These are phyloP conservation scores for Sinocyclocheilus anshuiensis DNA, from an alignment of 2,113 vertebrate species.

Conservation along the genomic window DNA sequence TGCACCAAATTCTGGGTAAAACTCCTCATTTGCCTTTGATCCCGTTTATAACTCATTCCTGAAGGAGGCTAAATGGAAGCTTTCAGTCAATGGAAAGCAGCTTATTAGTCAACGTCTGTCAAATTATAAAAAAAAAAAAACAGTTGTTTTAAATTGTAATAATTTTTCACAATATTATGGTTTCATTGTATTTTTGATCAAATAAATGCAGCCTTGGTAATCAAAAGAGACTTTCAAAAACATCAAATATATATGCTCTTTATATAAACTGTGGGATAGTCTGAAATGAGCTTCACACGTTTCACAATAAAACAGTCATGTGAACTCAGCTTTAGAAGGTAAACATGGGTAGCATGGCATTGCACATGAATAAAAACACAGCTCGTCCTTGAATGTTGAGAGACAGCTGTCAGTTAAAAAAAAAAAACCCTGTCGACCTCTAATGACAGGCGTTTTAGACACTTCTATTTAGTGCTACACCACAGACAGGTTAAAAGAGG, in stretches of 20 bases:
- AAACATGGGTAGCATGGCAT: background rate
- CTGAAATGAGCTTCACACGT: background rate
- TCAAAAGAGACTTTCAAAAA: too few species aligned
- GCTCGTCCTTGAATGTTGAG: background rate
- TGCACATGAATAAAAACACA: background rate
- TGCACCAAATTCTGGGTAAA: background rate
- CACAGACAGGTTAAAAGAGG: conserved; percentile 13
- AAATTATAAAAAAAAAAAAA: too few species aligned
- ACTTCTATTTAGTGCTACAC: background rate
- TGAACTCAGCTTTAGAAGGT: background rate
- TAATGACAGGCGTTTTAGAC: background rate
- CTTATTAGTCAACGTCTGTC: too few species aligned
- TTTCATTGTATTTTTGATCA: background rate
- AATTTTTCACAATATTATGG: background rate
- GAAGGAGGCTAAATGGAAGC: too few species aligned
- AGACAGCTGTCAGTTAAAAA: conserved; percentile 1
- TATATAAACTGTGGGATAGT: background rate
- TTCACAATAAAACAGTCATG: background rate
- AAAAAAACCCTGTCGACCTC: background rate
- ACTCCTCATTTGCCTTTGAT: background rate
- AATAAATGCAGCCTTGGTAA: background rate
- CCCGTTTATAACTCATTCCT: background rate
- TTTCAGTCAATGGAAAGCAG: too few species aligned
- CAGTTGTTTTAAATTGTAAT: too few species aligned
- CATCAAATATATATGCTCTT: too few species aligned